phyloP scores from a whole-genome alignment of 2,113 vertebrate genomes.

The Scolopax mira region DNA sequence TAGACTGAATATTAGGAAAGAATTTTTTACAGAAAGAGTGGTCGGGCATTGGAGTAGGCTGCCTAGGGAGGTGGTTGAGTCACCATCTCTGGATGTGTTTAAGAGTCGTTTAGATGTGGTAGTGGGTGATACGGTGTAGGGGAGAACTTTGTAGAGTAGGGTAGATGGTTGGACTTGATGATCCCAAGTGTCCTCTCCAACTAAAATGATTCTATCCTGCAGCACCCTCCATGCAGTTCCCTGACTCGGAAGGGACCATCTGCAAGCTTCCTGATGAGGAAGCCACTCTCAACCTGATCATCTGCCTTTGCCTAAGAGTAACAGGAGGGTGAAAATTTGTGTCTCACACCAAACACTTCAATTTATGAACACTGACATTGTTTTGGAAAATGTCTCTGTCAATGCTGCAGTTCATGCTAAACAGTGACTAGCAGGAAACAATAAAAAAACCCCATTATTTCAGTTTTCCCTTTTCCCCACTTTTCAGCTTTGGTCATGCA shows the following conservation, averaged over 20 bases:
- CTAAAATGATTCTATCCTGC: too few relatives aligned
- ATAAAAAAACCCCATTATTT: not conserved
- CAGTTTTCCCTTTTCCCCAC: not conserved
- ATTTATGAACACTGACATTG: not conserved
- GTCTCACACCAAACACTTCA: not conserved
- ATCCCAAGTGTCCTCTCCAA: too few relatives aligned
- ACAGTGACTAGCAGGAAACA: not conserved
- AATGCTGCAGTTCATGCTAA: accelerated
- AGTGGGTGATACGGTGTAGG: too few relatives aligned
- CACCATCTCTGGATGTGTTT: too few relatives aligned
- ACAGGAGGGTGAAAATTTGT: accelerated
- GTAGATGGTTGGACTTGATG: too few relatives aligned
- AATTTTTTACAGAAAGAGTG: too few relatives aligned
- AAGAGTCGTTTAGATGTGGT: too few relatives aligned
- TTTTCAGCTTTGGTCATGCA: not conserved
- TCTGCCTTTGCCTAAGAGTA: not conserved
- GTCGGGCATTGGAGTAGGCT: too few relatives aligned
- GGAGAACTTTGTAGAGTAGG: too few relatives aligned
- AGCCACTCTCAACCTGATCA: not conserved
- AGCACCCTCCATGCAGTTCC: not conserved
- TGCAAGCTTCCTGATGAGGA: not conserved
- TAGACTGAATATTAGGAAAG: too few relatives aligned
- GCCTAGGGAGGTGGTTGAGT: too few relatives aligned
- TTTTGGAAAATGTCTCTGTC: not conserved
- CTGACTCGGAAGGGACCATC: not conserved